A percentile compares a stretch with the other conserved stretches of the same genome.
Evolutionary conservation across 2,113 vertebrate species (phyloP).

Genomic region (Macroglossus sobrinus): DNA sequence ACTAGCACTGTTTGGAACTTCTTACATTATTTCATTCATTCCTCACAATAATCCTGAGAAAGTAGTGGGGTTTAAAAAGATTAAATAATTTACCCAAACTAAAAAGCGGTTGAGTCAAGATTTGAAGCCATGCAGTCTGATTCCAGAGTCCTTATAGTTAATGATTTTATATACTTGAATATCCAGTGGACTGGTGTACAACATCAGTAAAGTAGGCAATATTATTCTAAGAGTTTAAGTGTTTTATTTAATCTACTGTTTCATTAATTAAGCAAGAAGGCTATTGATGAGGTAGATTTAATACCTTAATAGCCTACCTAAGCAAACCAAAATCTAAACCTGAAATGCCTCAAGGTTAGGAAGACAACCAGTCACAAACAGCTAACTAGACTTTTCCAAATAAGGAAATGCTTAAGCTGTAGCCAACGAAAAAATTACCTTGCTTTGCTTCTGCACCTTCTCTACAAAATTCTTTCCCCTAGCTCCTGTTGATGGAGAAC

Average conservation of each 20-base stretch:
- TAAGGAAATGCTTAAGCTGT: not conserved
- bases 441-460: not conserved
- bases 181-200: not conserved
- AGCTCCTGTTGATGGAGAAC: not conserved
- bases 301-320: not conserved
- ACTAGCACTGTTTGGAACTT: not conserved
- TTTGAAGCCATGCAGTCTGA: not conserved
- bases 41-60: not conserved
- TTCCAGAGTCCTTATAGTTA: not conserved
- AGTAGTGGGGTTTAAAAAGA: not conserved
- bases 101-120: not conserved
- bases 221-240: not conserved
- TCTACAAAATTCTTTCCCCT: not conserved
- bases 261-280: not conserved
- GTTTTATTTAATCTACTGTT: not conserved
- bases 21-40: not conserved
- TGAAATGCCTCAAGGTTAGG: not conserved
- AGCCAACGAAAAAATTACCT: not conserved
- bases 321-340: not conserved
- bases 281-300: not conserved
- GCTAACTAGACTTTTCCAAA: not conserved
- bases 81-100: not conserved
- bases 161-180: not conserved
- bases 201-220: not conserved
- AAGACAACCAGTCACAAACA: not conserved